Percentiles rank a stretch among this genome's conserved stretches.
Evolutionary conservation across 2,888 invertebrate genomes (phyloP).

Genomic region (Sesia apiformis): DNA sequence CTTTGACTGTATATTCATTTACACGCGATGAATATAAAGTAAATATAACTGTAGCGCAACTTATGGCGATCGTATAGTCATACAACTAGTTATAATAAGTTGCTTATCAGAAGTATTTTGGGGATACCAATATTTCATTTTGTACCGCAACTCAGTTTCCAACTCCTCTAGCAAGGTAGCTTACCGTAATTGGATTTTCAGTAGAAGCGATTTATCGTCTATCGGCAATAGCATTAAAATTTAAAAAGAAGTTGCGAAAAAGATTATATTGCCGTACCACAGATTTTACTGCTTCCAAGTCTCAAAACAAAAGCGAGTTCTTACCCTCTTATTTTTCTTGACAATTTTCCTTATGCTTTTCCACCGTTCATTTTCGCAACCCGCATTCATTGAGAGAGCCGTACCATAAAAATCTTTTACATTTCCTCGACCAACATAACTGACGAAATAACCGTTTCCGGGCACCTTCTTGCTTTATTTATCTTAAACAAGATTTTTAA

Average conservation of each 20-base stretch:
- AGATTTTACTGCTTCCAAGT: not conserved
- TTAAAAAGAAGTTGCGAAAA: conserved; percentile 4
- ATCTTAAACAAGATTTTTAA: not conserved
- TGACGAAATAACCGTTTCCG: not conserved
- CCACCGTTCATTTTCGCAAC: not conserved
- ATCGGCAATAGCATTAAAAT: conserved; percentile 10
- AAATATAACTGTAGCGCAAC: too few species aligned
- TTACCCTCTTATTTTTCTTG: not conserved
- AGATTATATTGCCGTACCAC: conserved; percentile 5
- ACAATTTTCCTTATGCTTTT: not conserved
- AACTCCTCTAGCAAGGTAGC: not conserved
- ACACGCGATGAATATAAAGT: too few species aligned
- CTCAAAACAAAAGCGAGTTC: not conserved
- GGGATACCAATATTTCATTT: not conserved
- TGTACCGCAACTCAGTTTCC: not conserved
- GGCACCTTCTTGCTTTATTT: not conserved
- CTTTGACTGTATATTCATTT: too few species aligned
- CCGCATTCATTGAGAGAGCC: not conserved
- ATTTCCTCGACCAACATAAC: not conserved
- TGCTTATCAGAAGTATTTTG: too few species aligned
- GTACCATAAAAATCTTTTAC: not conserved
- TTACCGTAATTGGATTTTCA: conserved; percentile 8
- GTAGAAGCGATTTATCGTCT: conserved; percentile 8
- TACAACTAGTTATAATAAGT: too few species aligned
- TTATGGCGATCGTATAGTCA: too few species aligned